Evolutionary conservation across 2,797 vertebrate species (phyloP).

Genomic region (Silurus lanzhouensis): DNA sequence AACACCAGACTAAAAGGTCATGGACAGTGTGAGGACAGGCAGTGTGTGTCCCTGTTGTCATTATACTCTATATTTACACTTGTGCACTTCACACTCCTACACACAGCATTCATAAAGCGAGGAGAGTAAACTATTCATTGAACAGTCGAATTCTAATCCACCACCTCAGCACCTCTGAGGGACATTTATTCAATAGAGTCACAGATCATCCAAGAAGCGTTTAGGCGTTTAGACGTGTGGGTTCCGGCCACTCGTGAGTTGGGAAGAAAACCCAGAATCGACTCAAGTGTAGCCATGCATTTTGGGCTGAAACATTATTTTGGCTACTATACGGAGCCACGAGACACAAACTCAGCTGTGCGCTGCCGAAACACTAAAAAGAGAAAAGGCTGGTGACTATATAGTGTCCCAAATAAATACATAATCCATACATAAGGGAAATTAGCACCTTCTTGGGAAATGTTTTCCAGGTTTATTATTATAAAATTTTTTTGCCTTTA

Average conservation of each 20-base stretch:
- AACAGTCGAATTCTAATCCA: not conserved
- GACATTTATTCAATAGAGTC: not conserved
- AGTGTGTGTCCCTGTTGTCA: not conserved
- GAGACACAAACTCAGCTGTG: not conserved
- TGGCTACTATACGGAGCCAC: not conserved
- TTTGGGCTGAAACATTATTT: not conserved
- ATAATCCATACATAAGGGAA: too few relatives aligned
- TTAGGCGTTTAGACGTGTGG: not conserved
- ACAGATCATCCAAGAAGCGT: not conserved
- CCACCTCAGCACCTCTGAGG: not conserved
- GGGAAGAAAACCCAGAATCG: not conserved
- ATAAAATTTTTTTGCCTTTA: too few relatives aligned
- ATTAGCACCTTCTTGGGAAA: too few relatives aligned
- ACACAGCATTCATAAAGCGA: not conserved
- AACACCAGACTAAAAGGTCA: slow-evolving; percentile 7
- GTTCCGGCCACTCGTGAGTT: not conserved
- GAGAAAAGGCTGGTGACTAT: too few relatives aligned
- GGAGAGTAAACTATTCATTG: not conserved
- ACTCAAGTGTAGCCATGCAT: not conserved
- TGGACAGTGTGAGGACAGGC: not conserved
- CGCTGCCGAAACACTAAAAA: not conserved
- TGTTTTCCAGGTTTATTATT: too few relatives aligned
- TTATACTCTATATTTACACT: slow-evolving; percentile 27
- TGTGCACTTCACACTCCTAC: slow-evolving; percentile 9
- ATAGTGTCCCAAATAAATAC: too few relatives aligned